These are phyloP conservation scores for Arremon brunneinucha DNA, from an alignment of 2,797 vertebrate genomes.

Conservation along the genomic window DNA sequence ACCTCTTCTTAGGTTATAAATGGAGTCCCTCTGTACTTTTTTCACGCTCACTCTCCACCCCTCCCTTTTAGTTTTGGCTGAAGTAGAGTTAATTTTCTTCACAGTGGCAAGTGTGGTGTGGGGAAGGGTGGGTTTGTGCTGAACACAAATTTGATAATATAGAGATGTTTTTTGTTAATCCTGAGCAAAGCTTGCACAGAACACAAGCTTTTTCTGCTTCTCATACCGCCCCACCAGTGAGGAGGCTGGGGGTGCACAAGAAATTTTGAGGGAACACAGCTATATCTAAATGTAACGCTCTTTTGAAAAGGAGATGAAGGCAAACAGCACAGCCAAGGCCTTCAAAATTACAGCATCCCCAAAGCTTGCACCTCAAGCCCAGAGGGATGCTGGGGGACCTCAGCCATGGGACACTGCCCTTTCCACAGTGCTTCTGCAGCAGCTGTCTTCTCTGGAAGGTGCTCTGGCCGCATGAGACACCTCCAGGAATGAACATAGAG, in stretches of 20 bases:
- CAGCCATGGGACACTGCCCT: too few species aligned
- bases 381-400: neutral
- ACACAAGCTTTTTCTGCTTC: neutral
- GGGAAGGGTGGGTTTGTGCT: neutral
- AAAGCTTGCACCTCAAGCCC: neutral
- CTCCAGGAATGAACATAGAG: neutral
- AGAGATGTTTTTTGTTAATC: neutral
- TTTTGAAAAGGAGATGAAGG: neutral
- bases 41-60: accelerated
- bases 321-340: neutral
- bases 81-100: neutral
- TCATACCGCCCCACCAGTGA: neutral
- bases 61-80: neutral
- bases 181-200: neutral
- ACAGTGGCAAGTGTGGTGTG: accelerated
- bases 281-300: accelerated
- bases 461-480: neutral
- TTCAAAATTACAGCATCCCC: neutral
- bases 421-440: neutral
- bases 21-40: neutral
- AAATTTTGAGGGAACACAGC: neutral
- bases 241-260: neutral
- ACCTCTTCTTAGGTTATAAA: neutral
- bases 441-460: neutral
- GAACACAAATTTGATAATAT: neutral